Conservation (phyloP, 2,113 vertebrate species). For the Leucopsar rothschildi region DNA sequence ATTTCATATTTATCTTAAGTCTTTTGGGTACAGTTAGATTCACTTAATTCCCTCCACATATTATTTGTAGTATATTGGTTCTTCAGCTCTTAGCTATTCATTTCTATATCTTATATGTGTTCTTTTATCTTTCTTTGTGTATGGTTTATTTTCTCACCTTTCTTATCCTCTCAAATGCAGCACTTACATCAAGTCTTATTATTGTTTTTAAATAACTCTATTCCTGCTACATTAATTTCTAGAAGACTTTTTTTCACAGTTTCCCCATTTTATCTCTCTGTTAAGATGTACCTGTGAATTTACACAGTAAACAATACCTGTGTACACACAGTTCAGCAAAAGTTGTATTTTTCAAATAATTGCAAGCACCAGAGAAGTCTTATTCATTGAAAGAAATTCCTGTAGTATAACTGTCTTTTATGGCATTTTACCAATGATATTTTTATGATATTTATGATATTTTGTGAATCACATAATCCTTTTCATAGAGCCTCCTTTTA, state of each 20-base stretch:
- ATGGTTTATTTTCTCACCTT: neutral
- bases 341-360: neutral
- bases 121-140: neutral
- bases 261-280: conserved; percentile 12
- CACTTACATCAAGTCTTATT: neutral
- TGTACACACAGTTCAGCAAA: neutral
- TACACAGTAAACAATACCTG: neutral
- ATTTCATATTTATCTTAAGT: neutral
- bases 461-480: neutral
- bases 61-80: neutral
- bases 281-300: conserved; percentile 30
- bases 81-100: neutral
- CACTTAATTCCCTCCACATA: neutral
- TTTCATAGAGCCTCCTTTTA: neutral
- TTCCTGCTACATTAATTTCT: neutral
- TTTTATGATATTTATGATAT: neutral
- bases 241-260: neutral
- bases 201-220: neutral
- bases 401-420: neutral
- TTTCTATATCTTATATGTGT: neutral
- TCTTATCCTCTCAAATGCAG: neutral
- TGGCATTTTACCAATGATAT: neutral
- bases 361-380: neutral
- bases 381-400: neutral
- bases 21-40: neutral